Percentiles rank a stretch among this genome's conserved stretches.
phyloP scores from a whole-genome alignment of 2,888 invertebrate species.

The Pyrrhosoma nymphula region DNA sequence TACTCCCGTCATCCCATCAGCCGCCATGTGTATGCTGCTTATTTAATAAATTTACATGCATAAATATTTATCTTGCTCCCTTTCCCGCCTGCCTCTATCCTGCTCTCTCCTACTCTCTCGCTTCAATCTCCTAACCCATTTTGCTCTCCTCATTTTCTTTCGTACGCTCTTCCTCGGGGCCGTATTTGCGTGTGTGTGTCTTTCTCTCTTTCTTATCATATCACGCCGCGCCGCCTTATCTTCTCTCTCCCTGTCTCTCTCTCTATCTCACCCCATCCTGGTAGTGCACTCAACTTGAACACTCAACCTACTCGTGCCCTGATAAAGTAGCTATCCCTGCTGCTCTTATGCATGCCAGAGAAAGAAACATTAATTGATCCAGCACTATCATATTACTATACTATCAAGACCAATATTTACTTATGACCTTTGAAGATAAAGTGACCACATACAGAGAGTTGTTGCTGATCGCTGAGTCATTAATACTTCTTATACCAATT shows the following conservation, averaged over 20 bases:
- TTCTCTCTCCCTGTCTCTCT: not conserved
- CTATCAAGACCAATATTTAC: no score
- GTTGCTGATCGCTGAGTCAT: no score
- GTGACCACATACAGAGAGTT: no score
- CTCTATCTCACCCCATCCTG: not conserved
- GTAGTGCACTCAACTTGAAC: no score
- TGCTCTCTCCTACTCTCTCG: not conserved
- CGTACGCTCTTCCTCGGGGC: not conserved
- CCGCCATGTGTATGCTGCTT: not conserved
- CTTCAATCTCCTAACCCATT: slow-evolving; percentile 34
- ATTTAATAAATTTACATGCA: slow-evolving; percentile 36
- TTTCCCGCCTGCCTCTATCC: not conserved
- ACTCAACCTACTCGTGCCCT: no score
- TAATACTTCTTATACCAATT: no score
- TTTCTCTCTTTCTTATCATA: not conserved
- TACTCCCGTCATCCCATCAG: not conserved
- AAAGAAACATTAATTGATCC: no score
- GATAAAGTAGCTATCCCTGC: not conserved
- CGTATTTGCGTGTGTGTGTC: not conserved
- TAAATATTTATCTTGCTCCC: slow-evolving; percentile 31
- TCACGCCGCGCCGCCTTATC: not conserved
- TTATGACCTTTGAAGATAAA: no score
- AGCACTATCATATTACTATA: no score
- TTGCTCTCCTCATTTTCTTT: not conserved
- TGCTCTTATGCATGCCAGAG: no score